Evolutionary conservation across 1,140 invertebrate species (phyloP).

Genomic region (Euwallacea fornicatus): DNA sequence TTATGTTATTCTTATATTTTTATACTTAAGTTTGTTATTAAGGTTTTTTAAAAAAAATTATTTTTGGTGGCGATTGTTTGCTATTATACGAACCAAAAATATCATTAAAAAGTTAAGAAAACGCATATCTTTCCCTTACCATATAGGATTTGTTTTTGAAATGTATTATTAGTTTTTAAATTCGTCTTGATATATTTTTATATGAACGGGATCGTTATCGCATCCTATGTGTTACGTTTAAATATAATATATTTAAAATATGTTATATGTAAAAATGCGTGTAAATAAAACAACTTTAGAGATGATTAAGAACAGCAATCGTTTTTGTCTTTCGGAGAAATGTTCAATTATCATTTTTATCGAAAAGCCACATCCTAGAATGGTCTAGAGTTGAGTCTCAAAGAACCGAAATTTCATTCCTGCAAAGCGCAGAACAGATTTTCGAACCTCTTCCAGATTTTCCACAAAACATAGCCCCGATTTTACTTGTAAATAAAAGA

Average conservation of each 20-base stretch:
- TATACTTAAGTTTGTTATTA: constrained; percentile 8
- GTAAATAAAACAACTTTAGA: constrained; percentile 26
- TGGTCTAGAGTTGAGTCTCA: no score
- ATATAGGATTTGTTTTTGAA: constrained; percentile 1
- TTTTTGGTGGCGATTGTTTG: no score
- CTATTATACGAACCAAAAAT: constrained; percentile 2
- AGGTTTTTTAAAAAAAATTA: no score
- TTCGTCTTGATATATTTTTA: constrained; percentile 35
- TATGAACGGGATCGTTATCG: constrained; percentile 20
- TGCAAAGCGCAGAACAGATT: no score
- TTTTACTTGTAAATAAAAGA: no score
- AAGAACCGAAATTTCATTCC: no score
- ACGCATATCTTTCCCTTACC: constrained; percentile 31
- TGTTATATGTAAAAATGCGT: constrained; percentile 30
- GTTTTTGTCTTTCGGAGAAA: no score
- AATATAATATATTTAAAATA: constrained; percentile 37
- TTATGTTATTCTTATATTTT: constrained; percentile 15
- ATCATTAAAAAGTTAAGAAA: constrained; percentile 15
- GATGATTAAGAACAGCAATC: no score
- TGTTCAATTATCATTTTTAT: no score
- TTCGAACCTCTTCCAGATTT: no score
- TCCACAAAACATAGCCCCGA: no score
- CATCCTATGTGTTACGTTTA: constrained; percentile 29
- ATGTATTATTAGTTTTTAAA: constrained; percentile 11
- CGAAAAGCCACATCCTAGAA: no score